Conservation (phyloP, 2,888 invertebrate genomes). For the Neoascia interrupta region DNA sequence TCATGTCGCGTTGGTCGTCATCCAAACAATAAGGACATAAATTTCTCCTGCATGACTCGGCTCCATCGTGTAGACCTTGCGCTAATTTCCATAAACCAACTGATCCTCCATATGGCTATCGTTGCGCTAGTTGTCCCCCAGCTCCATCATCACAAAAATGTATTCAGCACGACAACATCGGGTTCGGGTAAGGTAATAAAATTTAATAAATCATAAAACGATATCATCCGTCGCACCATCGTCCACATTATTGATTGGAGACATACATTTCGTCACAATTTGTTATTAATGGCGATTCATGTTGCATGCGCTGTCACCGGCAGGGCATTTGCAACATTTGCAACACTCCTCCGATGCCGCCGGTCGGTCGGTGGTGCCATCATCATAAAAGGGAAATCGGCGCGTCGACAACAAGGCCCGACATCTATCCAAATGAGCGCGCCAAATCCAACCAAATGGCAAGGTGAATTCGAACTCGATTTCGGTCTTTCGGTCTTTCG, state of each 20-base stretch:
- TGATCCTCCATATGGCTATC: conserved; percentile 1
- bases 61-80: conserved; percentile 31
- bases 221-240: conserved; percentile 64
- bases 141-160: too few relatives aligned
- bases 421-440: conserved; percentile 55
- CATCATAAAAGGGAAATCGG: conserved; percentile 41
- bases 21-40: too few relatives aligned
- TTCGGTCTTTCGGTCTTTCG: conserved; percentile 1
- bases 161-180: too few relatives aligned
- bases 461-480: conserved; percentile 48
- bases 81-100: conserved; percentile 41
- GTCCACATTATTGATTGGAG: conserved; percentile 31
- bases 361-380: neutral
- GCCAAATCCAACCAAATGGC: conserved; percentile 25
- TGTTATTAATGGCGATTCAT: conserved; percentile 61
- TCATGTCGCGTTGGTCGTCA: too few relatives aligned
- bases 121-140: conserved; percentile 24
- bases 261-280: conserved; percentile 60
- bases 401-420: conserved; percentile 37
- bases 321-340: conserved; percentile 39
- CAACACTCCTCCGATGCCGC: neutral
- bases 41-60: conserved; percentile 1
- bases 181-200: conserved; percentile 46
- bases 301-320: conserved; percentile 36
- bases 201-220: conserved; percentile 66